Conservation (phyloP, 2,113 vertebrate genomes). For the Pipra filicauda region DNA sequence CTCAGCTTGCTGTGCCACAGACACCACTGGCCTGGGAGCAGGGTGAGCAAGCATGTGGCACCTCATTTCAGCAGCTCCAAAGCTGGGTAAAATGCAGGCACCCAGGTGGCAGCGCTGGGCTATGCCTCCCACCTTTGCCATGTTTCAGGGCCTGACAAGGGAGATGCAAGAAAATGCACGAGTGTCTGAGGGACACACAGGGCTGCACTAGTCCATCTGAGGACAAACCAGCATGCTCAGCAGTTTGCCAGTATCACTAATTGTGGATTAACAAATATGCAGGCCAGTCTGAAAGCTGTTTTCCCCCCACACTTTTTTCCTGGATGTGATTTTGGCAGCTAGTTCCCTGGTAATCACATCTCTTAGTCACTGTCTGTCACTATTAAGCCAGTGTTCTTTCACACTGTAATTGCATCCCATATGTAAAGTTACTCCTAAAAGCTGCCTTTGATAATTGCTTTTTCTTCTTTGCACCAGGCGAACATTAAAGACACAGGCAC, state of each 20-base stretch:
- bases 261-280: background rate
- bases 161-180: fast-evolving
- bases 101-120: fast-evolving
- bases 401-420: background rate
- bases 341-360: conserved; percentile 27
- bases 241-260: background rate
- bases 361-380: conserved; percentile 53
- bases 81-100: fast-evolving
- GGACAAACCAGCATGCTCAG: fast-evolving
- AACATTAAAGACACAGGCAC: conserved; percentile 16
- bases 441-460: conserved; percentile 27
- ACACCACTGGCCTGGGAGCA: background rate
- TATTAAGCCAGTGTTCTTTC: conserved; percentile 31
- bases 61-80: background rate
- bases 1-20: background rate
- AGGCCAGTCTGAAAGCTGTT: background rate
- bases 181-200: background rate
- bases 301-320: background rate
- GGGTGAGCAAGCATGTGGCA: background rate
- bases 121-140: background rate
- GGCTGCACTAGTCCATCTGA: background rate
- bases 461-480: conserved; percentile 6
- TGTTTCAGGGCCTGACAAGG: fast-evolving
- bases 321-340: conserved; percentile 30
- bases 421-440: conserved; percentile 34